Evolutionary conservation across 30 jellyfish, hydroid and myxozoan species (phyloP).

Genomic region (Pelagia noctiluca): DNA sequence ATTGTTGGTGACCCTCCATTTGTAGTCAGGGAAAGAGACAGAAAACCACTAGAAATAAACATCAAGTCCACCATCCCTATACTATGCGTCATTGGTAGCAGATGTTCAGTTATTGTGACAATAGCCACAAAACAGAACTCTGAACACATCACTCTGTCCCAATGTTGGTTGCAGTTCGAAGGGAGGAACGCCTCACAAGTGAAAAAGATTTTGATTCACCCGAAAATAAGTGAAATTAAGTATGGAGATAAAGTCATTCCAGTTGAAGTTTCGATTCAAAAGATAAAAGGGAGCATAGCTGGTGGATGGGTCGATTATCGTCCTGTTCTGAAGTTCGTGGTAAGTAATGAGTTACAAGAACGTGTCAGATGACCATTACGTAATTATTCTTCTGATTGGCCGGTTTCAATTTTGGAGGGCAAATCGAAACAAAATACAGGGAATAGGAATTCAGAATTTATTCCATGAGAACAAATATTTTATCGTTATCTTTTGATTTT

Average conservation of each 20-base stretch:
- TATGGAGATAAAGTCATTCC: neutral
- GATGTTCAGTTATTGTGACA: neutral
- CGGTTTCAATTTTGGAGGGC: too few species aligned
- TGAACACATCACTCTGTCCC: neutral
- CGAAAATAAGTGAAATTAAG: neutral
- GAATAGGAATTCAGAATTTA: too few species aligned
- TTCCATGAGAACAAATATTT: too few species aligned
- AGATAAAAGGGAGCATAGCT: neutral
- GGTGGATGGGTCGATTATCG: neutral
- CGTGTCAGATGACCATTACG: too few species aligned
- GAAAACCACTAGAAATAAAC: neutral
- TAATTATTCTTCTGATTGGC: too few species aligned
- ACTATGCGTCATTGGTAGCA: neutral
- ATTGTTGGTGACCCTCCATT: neutral
- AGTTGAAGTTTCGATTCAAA: neutral
- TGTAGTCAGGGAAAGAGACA: neutral
- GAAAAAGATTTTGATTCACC: too few species aligned
- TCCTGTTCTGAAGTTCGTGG: neutral
- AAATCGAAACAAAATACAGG: too few species aligned
- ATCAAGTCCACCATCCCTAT: neutral
- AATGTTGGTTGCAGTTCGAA: neutral
- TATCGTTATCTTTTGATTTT: too few species aligned
- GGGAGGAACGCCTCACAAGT: neutral
- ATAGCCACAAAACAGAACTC: neutral
- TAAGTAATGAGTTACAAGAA: too few species aligned